phyloP scores from a whole-genome alignment of 2,113 vertebrate genomes.

The Thalassarche chlororhynchos region DNA sequence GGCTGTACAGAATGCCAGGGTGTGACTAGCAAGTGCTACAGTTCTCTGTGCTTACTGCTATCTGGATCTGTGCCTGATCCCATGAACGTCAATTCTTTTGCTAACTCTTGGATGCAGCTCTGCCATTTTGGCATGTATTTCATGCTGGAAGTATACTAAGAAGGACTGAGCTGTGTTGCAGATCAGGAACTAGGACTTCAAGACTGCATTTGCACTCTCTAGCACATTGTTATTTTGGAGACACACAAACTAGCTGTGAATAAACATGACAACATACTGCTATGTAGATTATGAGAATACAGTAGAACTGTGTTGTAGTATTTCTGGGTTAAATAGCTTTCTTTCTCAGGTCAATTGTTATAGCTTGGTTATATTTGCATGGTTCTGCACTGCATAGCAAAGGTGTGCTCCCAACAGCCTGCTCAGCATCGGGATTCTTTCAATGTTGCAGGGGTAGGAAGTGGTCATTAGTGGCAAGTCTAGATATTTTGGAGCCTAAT shows the following conservation, averaged over 20 bases:
- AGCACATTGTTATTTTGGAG: background rate
- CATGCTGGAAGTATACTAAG: background rate
- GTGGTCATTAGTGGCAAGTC: background rate
- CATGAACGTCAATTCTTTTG: background rate
- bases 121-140: background rate
- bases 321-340: background rate
- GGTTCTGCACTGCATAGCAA: background rate
- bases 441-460: background rate
- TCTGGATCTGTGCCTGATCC: background rate
- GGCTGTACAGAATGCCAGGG: background rate
- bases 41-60: background rate
- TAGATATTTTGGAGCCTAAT: background rate
- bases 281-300: background rate
- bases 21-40: background rate
- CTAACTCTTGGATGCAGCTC: background rate
- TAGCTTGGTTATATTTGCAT: background rate
- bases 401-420: background rate
- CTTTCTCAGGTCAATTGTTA: background rate
- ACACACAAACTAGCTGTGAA: background rate
- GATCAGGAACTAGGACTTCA: background rate
- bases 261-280: background rate
- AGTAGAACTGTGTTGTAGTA: background rate
- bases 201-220: background rate
- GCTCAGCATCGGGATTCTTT: background rate
- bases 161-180: background rate